Evolutionary conservation across 2,888 invertebrate genomes (phyloP).

Genomic region (Megamerina dolium): DNA sequence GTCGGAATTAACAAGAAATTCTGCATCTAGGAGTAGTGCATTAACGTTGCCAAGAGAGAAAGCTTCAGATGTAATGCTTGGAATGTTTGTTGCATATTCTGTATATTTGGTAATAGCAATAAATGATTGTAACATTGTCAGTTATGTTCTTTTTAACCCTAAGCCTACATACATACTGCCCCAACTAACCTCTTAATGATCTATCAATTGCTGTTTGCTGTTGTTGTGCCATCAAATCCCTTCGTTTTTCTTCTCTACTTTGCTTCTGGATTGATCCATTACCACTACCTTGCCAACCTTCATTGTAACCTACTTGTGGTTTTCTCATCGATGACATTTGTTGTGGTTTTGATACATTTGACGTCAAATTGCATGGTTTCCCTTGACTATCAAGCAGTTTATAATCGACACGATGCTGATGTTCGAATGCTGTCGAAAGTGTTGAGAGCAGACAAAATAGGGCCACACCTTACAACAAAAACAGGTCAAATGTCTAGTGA

Average conservation of each 20-base stretch:
- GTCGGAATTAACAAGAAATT: slow-evolving; percentile 5
- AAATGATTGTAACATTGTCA: no score
- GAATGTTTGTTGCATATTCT: slow-evolving; percentile 12
- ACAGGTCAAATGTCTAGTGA: neutral
- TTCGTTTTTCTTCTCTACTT: no score
- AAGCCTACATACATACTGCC: neutral
- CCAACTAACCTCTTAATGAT: neutral
- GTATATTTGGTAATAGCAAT: no score
- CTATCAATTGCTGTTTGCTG: no score
- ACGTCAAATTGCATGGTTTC: slow-evolving; percentile 35
- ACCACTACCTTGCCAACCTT: slow-evolving; percentile 8
- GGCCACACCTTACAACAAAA: slow-evolving; percentile 40
- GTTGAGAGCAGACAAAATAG: slow-evolving; percentile 59
- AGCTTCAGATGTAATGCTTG: slow-evolving; percentile 5
- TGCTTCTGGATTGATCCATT: slow-evolving; percentile 1
- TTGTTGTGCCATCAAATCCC: no score
- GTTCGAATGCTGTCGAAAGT: slow-evolving; percentile 62
- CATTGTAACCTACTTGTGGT: slow-evolving; percentile 9
- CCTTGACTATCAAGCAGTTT: slow-evolving; percentile 37
- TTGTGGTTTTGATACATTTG: slow-evolving; percentile 4
- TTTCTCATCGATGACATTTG: neutral
- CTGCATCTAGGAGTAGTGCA: slow-evolving; percentile 12
- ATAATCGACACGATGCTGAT: slow-evolving; percentile 44
- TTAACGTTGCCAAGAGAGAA: neutral
- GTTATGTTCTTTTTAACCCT: no score